Conservation (phyloP, 2,797 vertebrate species). For the Fratercula arctica region DNA sequence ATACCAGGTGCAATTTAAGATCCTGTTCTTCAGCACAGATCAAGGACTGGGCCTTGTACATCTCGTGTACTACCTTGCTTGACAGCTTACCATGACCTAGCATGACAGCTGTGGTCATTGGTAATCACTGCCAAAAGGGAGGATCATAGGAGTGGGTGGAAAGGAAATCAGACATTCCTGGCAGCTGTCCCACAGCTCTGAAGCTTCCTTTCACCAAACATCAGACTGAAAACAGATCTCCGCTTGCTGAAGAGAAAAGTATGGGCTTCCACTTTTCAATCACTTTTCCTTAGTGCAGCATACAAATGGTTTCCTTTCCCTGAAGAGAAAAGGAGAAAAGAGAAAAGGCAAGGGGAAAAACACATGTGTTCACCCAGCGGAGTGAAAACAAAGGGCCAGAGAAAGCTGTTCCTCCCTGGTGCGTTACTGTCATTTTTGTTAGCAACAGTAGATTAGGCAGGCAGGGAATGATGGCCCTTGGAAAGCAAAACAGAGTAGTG, state of each 20-base stretch:
- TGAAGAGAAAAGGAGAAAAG: background rate
- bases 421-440: slow-evolving; percentile 9
- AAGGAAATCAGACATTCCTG: slow-evolving; percentile 70
- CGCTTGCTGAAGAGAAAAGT: slow-evolving; percentile 28
- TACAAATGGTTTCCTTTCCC: slow-evolving; percentile 24
- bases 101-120: slow-evolving; percentile 69
- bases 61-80: slow-evolving; percentile 52
- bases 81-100: slow-evolving; percentile 72
- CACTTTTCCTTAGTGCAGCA: background rate
- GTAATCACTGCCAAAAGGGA: slow-evolving; percentile 65
- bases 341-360: background rate
- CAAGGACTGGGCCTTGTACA: slow-evolving; percentile 41
- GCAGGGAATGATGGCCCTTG: slow-evolving; percentile 1
- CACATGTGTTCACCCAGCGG: background rate
- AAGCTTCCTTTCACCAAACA: slow-evolving; percentile 61
- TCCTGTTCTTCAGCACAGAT: background rate
- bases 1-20: slow-evolving; percentile 10
- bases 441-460: slow-evolving; percentile 10
- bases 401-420: background rate
- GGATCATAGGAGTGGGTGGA: slow-evolving; percentile 64
- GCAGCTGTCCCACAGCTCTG: slow-evolving; percentile 53
- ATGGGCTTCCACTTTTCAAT: slow-evolving; percentile 48
- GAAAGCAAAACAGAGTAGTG: slow-evolving; percentile 50
- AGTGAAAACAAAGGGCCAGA: slow-evolving; percentile 24
- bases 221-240: slow-evolving; percentile 59